Evolutionary conservation across 2,888 invertebrate genomes (phyloP).

Genomic region (Labia minor): DNA sequence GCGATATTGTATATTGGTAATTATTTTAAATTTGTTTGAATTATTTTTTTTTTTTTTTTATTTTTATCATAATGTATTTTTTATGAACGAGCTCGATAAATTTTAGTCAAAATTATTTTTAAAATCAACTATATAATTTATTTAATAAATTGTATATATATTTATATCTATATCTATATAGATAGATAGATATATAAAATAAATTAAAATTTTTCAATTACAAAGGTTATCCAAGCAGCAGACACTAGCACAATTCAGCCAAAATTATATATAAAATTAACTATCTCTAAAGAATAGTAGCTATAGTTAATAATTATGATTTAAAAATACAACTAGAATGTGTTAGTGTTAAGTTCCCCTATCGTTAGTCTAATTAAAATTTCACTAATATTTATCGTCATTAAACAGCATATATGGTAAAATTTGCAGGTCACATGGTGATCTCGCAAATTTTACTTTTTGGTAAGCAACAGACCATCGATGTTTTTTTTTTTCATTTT

Average conservation of each 20-base stretch:
- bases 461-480: not conserved
- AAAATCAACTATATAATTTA: too few species aligned
- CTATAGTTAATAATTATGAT: not conserved
- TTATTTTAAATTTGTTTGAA: too few species aligned
- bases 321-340: not conserved
- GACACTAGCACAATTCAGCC: not conserved
- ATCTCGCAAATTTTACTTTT: not conserved
- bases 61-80: too few species aligned
- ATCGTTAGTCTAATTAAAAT: not conserved
- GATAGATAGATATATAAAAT: too few species aligned
- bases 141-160: too few species aligned
- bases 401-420: not conserved
- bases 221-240: constrained; percentile 1
- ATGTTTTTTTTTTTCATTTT: not conserved
- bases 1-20: too few species aligned
- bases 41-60: too few species aligned
- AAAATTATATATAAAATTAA: not conserved
- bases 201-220: not conserved
- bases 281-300: not conserved
- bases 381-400: not conserved
- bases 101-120: too few species aligned
- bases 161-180: too few species aligned
- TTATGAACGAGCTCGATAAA: too few species aligned
- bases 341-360: too few species aligned
- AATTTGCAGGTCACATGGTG: not conserved